Evolutionary conservation across 2,888 invertebrate genomes (phyloP).

Genomic region (Archips xylosteana): DNA sequence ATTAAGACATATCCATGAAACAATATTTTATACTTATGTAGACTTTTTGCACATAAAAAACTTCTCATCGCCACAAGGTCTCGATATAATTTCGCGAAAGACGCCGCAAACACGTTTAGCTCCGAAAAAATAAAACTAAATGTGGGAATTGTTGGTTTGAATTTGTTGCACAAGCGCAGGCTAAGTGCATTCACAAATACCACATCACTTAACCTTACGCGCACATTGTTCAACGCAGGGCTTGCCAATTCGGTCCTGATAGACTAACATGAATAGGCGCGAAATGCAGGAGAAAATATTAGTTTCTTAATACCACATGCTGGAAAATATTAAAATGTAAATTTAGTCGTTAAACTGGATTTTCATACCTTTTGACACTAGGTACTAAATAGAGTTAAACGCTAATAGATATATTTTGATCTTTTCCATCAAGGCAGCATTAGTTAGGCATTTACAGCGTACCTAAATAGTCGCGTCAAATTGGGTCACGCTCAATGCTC

Average conservation of each 20-base stretch:
- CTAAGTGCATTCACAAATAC: conserved; percentile 34
- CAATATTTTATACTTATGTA: conserved; percentile 4
- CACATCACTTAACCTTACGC: conserved; percentile 28
- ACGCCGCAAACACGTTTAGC: conserved; percentile 44
- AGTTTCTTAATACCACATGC: too few relatives aligned
- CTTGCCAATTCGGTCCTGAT: not conserved
- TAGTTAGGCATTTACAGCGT: too few relatives aligned
- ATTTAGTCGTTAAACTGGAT: too few relatives aligned
- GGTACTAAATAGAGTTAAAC: too few relatives aligned
- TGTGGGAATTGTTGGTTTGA: conserved; percentile 37
- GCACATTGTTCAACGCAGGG: conserved; percentile 3
- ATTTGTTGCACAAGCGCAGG: conserved; percentile 28
- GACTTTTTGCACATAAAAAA: not conserved
- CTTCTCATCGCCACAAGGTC: conserved; percentile 29
- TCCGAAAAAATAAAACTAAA: conserved; percentile 40
- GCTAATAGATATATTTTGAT: too few relatives aligned
- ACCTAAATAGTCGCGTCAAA: too few relatives aligned
- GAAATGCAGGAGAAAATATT: too few relatives aligned
- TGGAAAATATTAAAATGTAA: too few relatives aligned
- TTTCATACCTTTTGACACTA: too few relatives aligned
- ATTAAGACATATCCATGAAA: not conserved
- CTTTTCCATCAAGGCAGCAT: too few relatives aligned
- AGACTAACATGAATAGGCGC: not conserved
- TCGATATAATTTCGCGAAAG: conserved; percentile 46
- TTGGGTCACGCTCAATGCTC: too few relatives aligned